Conservation (phyloP, 2,113 vertebrate genomes). For the Psittacara wagleri region DNA sequence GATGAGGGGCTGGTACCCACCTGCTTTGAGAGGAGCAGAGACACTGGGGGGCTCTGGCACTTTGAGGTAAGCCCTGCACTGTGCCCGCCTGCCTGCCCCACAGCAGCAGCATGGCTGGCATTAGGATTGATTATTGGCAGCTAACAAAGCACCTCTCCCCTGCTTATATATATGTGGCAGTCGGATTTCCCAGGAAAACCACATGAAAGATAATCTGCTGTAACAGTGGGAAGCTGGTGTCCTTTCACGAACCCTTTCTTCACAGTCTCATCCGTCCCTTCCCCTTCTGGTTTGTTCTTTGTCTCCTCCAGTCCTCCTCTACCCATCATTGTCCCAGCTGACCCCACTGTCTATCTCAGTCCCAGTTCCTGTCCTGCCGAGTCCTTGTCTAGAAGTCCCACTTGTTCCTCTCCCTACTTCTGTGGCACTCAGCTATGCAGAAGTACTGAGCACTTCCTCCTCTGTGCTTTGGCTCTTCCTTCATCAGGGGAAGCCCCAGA, state of each 20-base stretch:
- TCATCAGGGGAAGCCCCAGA: not conserved
- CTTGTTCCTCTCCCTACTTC: not conserved
- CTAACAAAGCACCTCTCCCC: fast-evolving
- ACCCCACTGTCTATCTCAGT: not conserved
- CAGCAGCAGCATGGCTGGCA: fast-evolving
- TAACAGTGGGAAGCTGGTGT: fast-evolving
- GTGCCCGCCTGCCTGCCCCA: not conserved
- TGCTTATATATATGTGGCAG: fast-evolving
- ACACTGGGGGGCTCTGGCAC: conserved; percentile 46
- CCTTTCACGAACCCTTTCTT: not conserved
- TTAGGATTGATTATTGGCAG: fast-evolving
- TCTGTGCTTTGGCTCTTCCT: not conserved
- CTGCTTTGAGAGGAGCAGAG: not conserved
- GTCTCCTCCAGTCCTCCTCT: not conserved
- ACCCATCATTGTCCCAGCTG: not conserved
- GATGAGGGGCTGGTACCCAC: conserved; percentile 25
- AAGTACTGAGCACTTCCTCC: fast-evolving
- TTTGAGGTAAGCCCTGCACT: not conserved
- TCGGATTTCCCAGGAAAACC: not conserved
- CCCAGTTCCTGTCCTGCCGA: not conserved
- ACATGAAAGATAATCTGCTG: not conserved
- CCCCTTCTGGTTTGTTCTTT: not conserved
- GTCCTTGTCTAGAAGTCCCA: not conserved
- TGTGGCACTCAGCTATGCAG: fast-evolving
- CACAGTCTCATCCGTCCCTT: not conserved